Percentiles rank a stretch among this genome's conserved stretches.
phyloP scores from a whole-genome alignment of 2,113 vertebrate species.

The Acrocephalus kingi region DNA sequence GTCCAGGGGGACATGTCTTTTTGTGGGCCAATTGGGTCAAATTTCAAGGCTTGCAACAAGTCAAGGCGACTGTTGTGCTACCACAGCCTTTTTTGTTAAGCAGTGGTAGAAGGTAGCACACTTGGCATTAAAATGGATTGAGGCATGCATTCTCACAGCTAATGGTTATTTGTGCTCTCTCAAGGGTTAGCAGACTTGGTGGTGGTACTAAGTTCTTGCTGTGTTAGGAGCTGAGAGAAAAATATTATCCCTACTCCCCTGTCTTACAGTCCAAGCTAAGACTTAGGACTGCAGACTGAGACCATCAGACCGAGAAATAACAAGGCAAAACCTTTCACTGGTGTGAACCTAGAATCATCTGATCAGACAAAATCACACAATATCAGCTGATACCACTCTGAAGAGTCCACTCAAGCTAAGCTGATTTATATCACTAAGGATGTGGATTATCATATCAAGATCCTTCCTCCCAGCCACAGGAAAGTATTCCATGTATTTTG shows the following conservation, averaged over 20 bases:
- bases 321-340: background rate
- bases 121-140: background rate
- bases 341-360: background rate
- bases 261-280: background rate
- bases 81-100: background rate
- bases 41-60: background rate
- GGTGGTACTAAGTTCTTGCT: background rate
- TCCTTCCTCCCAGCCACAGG: background rate
- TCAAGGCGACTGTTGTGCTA: background rate
- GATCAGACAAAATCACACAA: conserved; percentile 7
- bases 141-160: background rate
- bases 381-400: background rate
- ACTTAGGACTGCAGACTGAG: background rate
- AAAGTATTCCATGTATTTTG: background rate
- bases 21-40: background rate
- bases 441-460: background rate
- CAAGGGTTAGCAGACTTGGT: background rate
- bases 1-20: background rate
- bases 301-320: background rate
- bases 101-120: background rate
- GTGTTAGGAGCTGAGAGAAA: background rate
- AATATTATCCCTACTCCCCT: background rate
- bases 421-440: conserved; percentile 9
- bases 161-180: background rate
- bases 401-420: background rate